These are phyloP conservation scores for Thelaira solivaga DNA, from an alignment of 2,888 invertebrate species.

Conservation along the genomic window DNA sequence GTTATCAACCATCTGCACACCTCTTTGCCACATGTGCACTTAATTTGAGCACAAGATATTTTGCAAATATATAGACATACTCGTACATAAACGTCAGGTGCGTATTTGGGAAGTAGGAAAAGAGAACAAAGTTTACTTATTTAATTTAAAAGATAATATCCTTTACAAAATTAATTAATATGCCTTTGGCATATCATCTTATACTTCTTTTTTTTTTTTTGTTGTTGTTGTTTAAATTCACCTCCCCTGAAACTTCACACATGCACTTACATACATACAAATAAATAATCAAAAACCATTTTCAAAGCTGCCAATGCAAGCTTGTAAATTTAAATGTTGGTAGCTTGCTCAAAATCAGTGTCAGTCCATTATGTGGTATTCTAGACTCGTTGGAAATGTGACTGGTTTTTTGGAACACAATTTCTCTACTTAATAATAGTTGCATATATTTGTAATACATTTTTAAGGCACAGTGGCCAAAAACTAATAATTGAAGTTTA, in stretches of 20 bases:
- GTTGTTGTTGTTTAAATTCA: too few relatives aligned
- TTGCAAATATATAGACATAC: too few relatives aligned
- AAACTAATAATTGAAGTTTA: too few relatives aligned
- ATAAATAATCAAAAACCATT: slow-evolving; percentile 51
- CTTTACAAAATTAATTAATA: too few relatives aligned
- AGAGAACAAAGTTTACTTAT: too few relatives aligned
- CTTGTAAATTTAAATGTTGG: not conserved
- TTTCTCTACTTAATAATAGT: not conserved
- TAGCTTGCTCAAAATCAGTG: slow-evolving; percentile 35
- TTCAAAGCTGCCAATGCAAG: slow-evolving; percentile 44
- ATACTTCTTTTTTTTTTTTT: too few relatives aligned
- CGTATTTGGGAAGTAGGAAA: too few relatives aligned
- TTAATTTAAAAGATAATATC: too few relatives aligned
- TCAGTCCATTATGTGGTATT: slow-evolving; percentile 26
- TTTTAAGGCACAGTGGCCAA: not conserved
- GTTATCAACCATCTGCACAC: slow-evolving; percentile 22
- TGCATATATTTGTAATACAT: not conserved
- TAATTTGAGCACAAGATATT: slow-evolving; percentile 47
- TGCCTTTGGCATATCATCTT: too few relatives aligned
- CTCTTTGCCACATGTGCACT: slow-evolving; percentile 42
- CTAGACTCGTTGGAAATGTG: slow-evolving; percentile 27
- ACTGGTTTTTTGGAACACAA: slow-evolving; percentile 29
- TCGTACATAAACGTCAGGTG: too few relatives aligned
- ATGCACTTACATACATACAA: too few relatives aligned
- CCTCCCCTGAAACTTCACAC: too few relatives aligned